Base-by-base conservation (phyloP, 92 coral and sea anemone genomes). In the Porites evermanni region DNA sequence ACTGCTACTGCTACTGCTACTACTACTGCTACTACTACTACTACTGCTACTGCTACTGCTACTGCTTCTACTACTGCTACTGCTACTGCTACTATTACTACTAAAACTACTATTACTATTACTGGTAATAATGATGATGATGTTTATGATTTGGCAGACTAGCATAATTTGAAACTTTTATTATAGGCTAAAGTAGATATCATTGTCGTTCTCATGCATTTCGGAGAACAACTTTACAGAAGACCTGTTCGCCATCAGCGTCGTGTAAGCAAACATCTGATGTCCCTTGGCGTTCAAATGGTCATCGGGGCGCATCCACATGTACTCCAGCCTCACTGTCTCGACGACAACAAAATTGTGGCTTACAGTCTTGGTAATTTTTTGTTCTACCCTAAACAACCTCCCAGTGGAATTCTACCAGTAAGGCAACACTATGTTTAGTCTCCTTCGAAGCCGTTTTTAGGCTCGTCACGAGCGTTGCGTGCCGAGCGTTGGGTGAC, bases 241-340 rank as follows among this genome's bases (percentile, higher is more conserved):
- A 17, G 60, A 0, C 84, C 88, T 29, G 64, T 78, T 26, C 64
- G 19, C 19, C 79, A 67, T 18, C 92, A 93, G 81, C 51, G 26
- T 59, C 83, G 65, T 8, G 74, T 80, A n/a, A 86, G 68, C 23
- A 70, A 56, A 69, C 81, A 88, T 24, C 89, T 93, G 29, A 69
- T 82, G 81, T 84, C 92, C n/a, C 81, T 85, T 51, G 96, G 94
- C 16, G 94, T 79, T 3, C 89, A 85, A 4, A 59, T 91, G 29
- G 78, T 91, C 77, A 83, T 93, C 17, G 94, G 94, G 19, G 65
- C 84, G 13, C 96, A 93, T 44, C 89, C 94, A 2, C 96, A 93
- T 65, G 85, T 89, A 7, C 89, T 93, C 8, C 91, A 93, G 70
- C 74, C 79, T 0, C 96, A 93, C 85, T 79, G 87, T 83, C 18